phyloP scores from a whole-genome alignment of 1,140 invertebrate species.

The Centruroides vittatus region DNA sequence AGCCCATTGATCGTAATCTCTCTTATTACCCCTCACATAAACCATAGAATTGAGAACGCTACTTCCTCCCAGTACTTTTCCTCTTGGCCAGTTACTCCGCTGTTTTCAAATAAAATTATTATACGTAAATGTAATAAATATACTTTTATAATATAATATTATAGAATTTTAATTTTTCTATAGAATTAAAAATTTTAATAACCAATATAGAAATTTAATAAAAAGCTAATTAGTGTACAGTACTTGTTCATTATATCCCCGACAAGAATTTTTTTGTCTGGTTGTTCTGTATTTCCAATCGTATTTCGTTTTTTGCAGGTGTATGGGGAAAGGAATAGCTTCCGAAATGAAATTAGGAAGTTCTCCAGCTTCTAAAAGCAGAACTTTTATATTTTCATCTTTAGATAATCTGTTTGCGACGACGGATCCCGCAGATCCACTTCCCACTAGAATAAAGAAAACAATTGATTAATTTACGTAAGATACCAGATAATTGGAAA shows the following conservation, averaged over 20 bases:
- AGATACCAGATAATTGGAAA: too few species aligned
- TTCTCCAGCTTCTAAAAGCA: conserved; percentile 74
- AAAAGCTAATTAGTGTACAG: background rate
- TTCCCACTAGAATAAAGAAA: conserved; percentile 43
- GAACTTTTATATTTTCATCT: conserved; percentile 34
- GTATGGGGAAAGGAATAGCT: conserved; percentile 66
- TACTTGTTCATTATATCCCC: conserved; percentile 41
- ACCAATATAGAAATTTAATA: too few species aligned
- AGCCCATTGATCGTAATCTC: conserved; percentile 83
- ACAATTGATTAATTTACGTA: too few species aligned
- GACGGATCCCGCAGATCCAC: conserved; percentile 81
- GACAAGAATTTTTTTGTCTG: conserved; percentile 61
- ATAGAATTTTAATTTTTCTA: too few species aligned
- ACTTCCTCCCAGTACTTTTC: conserved; percentile 44
- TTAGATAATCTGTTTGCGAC: conserved; percentile 79
- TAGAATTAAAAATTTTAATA: too few species aligned
- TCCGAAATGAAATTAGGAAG: conserved; percentile 78
- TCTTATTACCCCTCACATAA: conserved; percentile 75
- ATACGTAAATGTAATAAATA: too few species aligned
- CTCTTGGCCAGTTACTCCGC: background rate
- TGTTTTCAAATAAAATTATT: too few species aligned
- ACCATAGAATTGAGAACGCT: conserved; percentile 89
- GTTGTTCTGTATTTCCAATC: conserved; percentile 89
- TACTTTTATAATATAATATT: too few species aligned
- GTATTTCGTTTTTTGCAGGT: conserved; percentile 63